A percentile compares a stretch with the other conserved stretches of the same genome.
These are phyloP conservation scores for Isoperla grammatica DNA, from an alignment of 2,888 invertebrate genomes.

Conservation along the genomic window DNA sequence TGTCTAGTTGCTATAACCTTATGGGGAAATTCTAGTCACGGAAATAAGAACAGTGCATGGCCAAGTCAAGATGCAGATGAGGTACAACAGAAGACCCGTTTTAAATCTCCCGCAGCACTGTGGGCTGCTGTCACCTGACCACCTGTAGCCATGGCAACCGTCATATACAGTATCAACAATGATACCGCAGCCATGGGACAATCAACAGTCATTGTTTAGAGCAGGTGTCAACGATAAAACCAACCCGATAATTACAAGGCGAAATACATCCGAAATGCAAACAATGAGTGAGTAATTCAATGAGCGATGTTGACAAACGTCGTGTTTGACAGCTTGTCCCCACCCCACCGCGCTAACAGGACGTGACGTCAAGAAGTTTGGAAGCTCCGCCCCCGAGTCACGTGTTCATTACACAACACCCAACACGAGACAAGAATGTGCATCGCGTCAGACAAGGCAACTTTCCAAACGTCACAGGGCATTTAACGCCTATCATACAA, in stretches of 20 bases:
- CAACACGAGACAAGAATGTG: conserved; percentile 18
- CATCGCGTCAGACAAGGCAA: background rate
- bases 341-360: background rate
- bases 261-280: no score
- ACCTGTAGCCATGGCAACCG: background rate
- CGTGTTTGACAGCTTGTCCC: conserved; percentile 2
- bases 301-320: background rate
- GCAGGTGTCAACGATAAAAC: no score
- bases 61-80: conserved; percentile 15
- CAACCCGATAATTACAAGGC: no score
- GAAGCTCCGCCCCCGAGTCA: conserved; percentile 1
- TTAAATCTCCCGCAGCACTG: background rate
- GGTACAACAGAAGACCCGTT: background rate
- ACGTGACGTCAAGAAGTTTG: background rate
- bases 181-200: no score
- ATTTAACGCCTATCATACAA: no score
- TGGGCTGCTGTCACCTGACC: background rate
- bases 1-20: conserved; percentile 22
- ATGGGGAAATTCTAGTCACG: conserved; percentile 16
- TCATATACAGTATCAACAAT: no score
- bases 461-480: conserved; percentile 6
- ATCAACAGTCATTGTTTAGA: no score
- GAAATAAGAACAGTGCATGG: conserved; percentile 1
- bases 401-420: conserved; percentile 2
- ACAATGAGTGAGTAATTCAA: no score